Base-by-base conservation (phyloP, 2,888 invertebrate species). In the Cosmorhoe ocellata region DNA sequence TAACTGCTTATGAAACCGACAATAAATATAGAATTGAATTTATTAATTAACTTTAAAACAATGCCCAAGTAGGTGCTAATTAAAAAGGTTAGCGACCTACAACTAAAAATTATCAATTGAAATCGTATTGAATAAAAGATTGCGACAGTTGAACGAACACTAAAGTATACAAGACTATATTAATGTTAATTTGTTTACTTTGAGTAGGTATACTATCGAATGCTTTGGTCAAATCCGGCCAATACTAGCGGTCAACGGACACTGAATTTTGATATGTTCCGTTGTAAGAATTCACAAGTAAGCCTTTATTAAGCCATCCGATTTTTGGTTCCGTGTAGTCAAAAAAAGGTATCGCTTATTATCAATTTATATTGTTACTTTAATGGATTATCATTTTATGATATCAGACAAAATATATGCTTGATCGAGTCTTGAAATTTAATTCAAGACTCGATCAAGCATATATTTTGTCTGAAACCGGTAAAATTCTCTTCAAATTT, bases 61-160 rank as follows among this genome's bases (percentile, higher is more conserved):
- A 33, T 40, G 54, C 37, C 30, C 49, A 58, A 57, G 58, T 41
- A 57, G 13, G 40, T 28, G 33, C 34, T 53, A 40, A 41, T 51
- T 41, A 55, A 40, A 8, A 41, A 49, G 56, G 54, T 56, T 41
- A 36, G 32, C 27, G 48, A 54, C 51, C 50, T 51, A 47, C 11
- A 45, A 55, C 48, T 34, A 49, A 47, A 48, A 56, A 59, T 55
- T 58, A 58, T 52, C 49, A 55, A 55, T 58, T 58, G 54, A 49
- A 58, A 58, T 55, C 30, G 33, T 44, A 44, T 41, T 50, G 50
- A 53, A 53, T 53, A 47, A 74, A 59, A 66, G 58, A 75, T 71
- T 73, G 71, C 51, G 50, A 59, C 63, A 62, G 81, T 73, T 67
- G 81, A 61, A 64, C 68, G 81, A 70, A 75, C 81, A 56, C 59